Percentiles rank a stretch among this genome's conserved stretches.
Evolutionary conservation across 2,797 vertebrate species (phyloP).

Genomic region (Epinephelus malabaricus): DNA sequence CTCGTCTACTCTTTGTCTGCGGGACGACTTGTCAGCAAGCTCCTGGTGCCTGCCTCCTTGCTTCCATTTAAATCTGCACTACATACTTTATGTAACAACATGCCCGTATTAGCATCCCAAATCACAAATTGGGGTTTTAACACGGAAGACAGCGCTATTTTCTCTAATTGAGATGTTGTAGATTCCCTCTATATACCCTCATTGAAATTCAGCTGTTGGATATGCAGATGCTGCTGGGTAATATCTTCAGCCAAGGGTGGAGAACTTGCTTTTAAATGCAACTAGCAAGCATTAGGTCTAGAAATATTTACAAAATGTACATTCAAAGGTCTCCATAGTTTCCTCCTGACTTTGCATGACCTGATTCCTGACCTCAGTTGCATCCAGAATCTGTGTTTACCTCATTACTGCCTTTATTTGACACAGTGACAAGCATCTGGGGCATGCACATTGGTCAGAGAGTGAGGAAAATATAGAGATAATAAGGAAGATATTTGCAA

Average conservation of each 20-base stretch:
- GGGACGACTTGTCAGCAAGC: conserved; percentile 44
- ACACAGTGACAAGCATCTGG: neutral
- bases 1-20: conserved; percentile 35
- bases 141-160: neutral
- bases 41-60: conserved; percentile 4
- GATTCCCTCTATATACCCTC: neutral
- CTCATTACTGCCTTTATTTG: neutral
- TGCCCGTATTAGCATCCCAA: neutral
- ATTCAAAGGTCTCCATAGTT: neutral
- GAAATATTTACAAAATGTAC: neutral
- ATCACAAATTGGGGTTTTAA: neutral
- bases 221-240: neutral
- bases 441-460: neutral
- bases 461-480: neutral
- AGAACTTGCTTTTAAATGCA: neutral
- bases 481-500: neutral
- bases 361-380: neutral
- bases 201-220: neutral
- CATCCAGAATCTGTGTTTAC: neutral
- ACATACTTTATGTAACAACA: conserved; percentile 20
- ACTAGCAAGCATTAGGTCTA: neutral
- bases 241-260: neutral
- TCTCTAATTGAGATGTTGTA: conserved; percentile 1
- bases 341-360: neutral
- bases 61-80: conserved; percentile 13